Base-by-base conservation (phyloP, 2,888 invertebrate genomes). In the Monopis laevigella region DNA sequence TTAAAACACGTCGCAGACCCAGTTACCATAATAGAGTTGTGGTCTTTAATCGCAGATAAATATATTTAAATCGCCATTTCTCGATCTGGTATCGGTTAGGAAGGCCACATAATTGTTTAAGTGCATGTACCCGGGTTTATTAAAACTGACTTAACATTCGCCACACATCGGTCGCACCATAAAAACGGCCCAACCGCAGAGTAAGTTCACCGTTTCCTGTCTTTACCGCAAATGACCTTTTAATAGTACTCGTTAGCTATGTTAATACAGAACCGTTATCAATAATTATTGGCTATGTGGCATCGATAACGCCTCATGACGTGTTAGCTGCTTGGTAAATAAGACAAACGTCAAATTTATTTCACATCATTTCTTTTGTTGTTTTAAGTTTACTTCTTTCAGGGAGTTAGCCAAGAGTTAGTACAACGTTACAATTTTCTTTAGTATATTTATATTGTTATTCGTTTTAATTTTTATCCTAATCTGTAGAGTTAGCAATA, bases 181-280 rank as follows among this genome's bases (percentile, higher is more conserved):
- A 70, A 66, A 69, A 73, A 70, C 69, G 60, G 40, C 42, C 46
- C 45, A 50, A 73, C 73, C 74, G 53, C 73, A 68, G 56, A 55
- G 54, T 62, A 58, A 64, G 58, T 63, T 58, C 50, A 57, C 48
- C 45, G 66, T 63, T 73, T 75, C 74, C 75, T 71, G 71, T 55
- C 58, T 43, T 53, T 55, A 69, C 77, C 77, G 53, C 78, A 72
- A 73, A 73, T 61, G 60, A 63, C 65, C 67, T 70, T 67, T 74
- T 68, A 68, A 66, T 69, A 61, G 55, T 53, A 53, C 58, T 62
- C 50, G 62, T 69, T 63, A 60, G 55, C 48, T 53, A 62, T 65
- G 60, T 58, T 66, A 66, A 71, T 71, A 59, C 56, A 55, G 50
- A 51, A 59, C 59, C 59, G 62, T 65, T 65, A 62, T 28, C 11